Evolutionary conservation across 2,888 invertebrate species (phyloP).

Genomic region (Apotomis betuletana): DNA sequence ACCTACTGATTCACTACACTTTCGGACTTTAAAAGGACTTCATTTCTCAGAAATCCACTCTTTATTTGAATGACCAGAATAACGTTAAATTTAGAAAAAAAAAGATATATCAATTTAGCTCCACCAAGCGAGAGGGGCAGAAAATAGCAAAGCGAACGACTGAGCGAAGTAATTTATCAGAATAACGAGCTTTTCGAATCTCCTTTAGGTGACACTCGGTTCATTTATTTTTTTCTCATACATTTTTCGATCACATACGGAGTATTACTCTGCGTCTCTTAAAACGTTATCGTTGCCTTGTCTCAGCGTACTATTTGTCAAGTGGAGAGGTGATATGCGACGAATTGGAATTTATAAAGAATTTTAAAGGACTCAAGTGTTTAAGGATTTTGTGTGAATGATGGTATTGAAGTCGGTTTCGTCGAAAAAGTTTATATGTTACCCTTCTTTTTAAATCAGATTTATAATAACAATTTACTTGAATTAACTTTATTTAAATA

Average conservation of each 20-base stretch:
- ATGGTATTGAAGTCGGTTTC: too few relatives aligned
- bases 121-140: constrained; percentile 55
- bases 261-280: constrained; percentile 72
- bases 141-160: constrained; percentile 67
- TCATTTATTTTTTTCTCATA: constrained; percentile 81
- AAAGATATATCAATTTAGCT: constrained; percentile 61
- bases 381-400: too few relatives aligned
- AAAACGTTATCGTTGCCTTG: constrained; percentile 72
- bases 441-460: too few relatives aligned
- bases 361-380: not conserved
- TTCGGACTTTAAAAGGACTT: not conserved
- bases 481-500: too few relatives aligned
- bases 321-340: constrained; percentile 49
- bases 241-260: constrained; percentile 75
- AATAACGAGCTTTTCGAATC: constrained; percentile 79
- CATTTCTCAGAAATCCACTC: constrained; percentile 6
- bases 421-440: too few relatives aligned
- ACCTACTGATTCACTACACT: too few relatives aligned
- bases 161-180: constrained; percentile 76
- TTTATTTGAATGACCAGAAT: constrained; percentile 11
- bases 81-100: constrained; percentile 34
- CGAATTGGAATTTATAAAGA: constrained; percentile 13
- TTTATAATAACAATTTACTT: too few relatives aligned
- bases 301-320: constrained; percentile 73
- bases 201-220: constrained; percentile 76